Base-by-base conservation (phyloP, 2,113 vertebrate species). In the Noturus placidus region DNA sequence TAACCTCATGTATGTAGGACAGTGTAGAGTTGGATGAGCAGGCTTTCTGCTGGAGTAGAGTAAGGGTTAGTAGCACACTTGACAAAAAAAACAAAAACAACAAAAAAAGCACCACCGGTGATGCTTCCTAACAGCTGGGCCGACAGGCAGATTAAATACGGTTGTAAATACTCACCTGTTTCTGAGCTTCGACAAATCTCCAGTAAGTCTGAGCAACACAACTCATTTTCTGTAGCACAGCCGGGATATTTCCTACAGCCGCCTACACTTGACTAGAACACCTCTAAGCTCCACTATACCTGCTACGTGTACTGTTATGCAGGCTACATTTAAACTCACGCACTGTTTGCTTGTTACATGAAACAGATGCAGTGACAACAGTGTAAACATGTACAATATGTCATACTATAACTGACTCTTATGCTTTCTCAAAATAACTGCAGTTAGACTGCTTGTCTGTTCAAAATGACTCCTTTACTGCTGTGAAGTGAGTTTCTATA, bases 1-100 rank as follows among this genome's bases (percentile, higher is more conserved):
- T 89, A 85, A 67, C 87, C 78, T 83, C 54, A 50, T 85, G 85
- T 89, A 90, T 90, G 87, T 90, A 91, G 86, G 87, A 82, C 88
- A 88, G 63, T 50, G 52, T 65, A 69, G 56, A 84, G 69, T 50
- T 72, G 70, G 80, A 72, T 84, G 46, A 61, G 85, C 70, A 74
- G 78, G 7, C 22, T 86, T 30, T 86, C 20, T 65, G 63, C 50
- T 80, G 84, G 63, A 88, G 74, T 72, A 52, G 63, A 65, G 81
- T 79, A 82, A 56, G 52, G 4, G 72, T 65, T 83, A 77, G 67
- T n/a, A 69, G 35, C 50, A 82, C 8, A 20, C 15, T 78, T 35
- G 52, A 87, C n/a, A 25, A 65, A 72, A 35, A 80, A 57, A 80
- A 22, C 11, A 57, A 17, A 81, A 72, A 17, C 52, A 59, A 35